These are phyloP conservation scores for Thecocarcelia acutangulata DNA, from an alignment of 2,888 invertebrate species.

Conservation along the genomic window DNA sequence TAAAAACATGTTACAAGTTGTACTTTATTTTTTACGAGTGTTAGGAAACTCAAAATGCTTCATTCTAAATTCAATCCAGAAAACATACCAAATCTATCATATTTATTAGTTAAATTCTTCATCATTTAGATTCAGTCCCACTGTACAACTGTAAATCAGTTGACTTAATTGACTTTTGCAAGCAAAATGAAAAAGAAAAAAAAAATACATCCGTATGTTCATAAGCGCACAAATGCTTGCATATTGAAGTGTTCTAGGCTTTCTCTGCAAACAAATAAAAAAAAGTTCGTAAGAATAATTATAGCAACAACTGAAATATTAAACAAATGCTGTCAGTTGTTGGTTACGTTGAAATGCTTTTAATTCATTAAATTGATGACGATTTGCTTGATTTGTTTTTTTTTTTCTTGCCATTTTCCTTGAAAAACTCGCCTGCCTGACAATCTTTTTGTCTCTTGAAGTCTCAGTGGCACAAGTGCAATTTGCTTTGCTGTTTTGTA, in stretches of 20 bases:
- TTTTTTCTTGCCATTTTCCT: neutral
- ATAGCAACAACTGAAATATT: neutral
- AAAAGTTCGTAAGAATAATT: neutral
- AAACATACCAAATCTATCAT: too few relatives aligned
- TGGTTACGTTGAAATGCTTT: constrained; percentile 65
- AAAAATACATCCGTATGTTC: too few relatives aligned
- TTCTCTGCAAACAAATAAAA: neutral
- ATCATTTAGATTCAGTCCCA: neutral
- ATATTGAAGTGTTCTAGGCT: constrained; percentile 1
- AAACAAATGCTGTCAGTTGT: constrained; percentile 72
- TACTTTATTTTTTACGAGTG: too few relatives aligned
- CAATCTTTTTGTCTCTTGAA: constrained; percentile 40
- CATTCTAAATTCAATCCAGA: too few relatives aligned
- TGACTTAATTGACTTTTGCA: too few relatives aligned
- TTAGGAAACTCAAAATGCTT: too few relatives aligned
- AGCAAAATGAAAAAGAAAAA: too few relatives aligned
- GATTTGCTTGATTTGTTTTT: constrained; percentile 50
- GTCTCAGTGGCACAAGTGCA: constrained; percentile 62
- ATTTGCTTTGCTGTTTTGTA: constrained; percentile 56
- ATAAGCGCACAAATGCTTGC: too few relatives aligned
- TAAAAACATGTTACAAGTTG: too few relatives aligned
- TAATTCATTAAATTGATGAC: constrained; percentile 68
- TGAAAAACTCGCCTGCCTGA: constrained; percentile 28
- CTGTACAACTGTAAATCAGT: constrained; percentile 2
- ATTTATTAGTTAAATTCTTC: too few relatives aligned